A percentile compares a stretch with the other conserved stretches of the same genome.
Evolutionary conservation across 1,140 invertebrate genomes (phyloP).

Genomic region (Leptinotarsa undecemlineata): DNA sequence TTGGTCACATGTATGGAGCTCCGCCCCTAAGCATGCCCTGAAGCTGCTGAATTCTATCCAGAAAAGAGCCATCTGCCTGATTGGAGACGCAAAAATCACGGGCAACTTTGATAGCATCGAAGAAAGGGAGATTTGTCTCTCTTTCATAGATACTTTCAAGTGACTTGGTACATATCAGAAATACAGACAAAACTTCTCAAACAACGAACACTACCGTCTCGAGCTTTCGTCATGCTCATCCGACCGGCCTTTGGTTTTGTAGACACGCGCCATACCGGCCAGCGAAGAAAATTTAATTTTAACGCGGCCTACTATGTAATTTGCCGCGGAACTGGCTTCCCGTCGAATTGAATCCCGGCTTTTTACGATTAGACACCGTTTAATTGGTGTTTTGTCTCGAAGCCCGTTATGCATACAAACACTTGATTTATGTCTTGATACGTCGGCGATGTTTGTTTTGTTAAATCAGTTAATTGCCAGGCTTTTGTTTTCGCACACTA

Average conservation of each 20-base stretch:
- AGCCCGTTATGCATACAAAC: constrained; percentile 15
- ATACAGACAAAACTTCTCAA: too few relatives aligned
- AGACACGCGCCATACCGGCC: constrained; percentile 1
- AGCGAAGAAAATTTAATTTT: constrained; percentile 18
- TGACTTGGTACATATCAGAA: too few relatives aligned
- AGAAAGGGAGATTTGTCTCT: too few relatives aligned
- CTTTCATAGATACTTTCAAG: too few relatives aligned
- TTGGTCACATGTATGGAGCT: too few relatives aligned
- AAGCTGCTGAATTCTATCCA: too few relatives aligned
- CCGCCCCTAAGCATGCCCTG: too few relatives aligned
- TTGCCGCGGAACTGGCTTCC: constrained; percentile 6
- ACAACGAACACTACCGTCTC: too few relatives aligned
- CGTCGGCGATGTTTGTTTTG: constrained; percentile 18
- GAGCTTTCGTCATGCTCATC: too few relatives aligned
- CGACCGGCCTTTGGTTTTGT: neutral
- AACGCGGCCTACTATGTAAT: constrained; percentile 16
- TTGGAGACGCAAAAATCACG: too few relatives aligned
- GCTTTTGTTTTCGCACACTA: constrained; percentile 21
- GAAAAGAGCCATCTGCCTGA: too few relatives aligned
- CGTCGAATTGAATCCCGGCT: constrained; percentile 8
- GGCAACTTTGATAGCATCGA: too few relatives aligned
- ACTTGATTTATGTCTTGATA: constrained; percentile 23
- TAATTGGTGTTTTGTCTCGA: constrained; percentile 22
- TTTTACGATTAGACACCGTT: constrained; percentile 21
- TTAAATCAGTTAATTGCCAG: constrained; percentile 19